Percentiles rank a stretch among this genome's conserved stretches.
phyloP scores from a whole-genome alignment of 1,140 invertebrate species.

The Coelopa frigida region DNA sequence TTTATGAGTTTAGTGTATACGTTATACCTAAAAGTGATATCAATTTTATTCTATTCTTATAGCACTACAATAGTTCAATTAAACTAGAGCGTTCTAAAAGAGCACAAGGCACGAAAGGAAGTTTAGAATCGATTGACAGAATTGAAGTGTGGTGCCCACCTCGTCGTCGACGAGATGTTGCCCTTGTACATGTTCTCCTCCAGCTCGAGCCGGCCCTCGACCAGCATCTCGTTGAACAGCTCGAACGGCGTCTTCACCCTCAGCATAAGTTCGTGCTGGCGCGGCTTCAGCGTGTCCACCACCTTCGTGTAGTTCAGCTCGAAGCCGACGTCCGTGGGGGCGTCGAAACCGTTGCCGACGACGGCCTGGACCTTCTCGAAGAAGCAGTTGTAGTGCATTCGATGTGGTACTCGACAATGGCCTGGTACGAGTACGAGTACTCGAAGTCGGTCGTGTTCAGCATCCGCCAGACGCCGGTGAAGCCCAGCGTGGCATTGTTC shows the following conservation, averaged over 20 bases:
- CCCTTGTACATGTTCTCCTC: slow-evolving; percentile 50
- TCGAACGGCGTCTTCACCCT: slow-evolving; percentile 51
- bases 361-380: slow-evolving; percentile 39
- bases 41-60: neutral
- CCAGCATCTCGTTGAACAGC: slow-evolving; percentile 46
- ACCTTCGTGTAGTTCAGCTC: slow-evolving; percentile 48
- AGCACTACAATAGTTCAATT: no score
- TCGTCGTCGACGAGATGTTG: slow-evolving; percentile 46
- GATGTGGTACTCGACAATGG: slow-evolving; percentile 52
- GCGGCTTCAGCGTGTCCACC: slow-evolving; percentile 46
- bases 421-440: slow-evolving; percentile 63
- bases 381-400: slow-evolving; percentile 50
- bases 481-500: slow-evolving; percentile 64
- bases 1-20: neutral
- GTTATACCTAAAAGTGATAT: neutral
- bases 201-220: slow-evolving; percentile 46
- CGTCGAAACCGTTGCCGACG: slow-evolving; percentile 49
- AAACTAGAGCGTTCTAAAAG: no score
- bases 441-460: slow-evolving; percentile 62
- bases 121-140: no score
- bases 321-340: slow-evolving; percentile 31
- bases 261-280: slow-evolving; percentile 46
- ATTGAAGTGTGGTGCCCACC: no score
- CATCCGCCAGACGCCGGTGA: slow-evolving; percentile 67
- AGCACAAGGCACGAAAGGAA: no score